phyloP scores from a whole-genome alignment of 2,888 invertebrate species.

The Drepanosiphum platanoidis region DNA sequence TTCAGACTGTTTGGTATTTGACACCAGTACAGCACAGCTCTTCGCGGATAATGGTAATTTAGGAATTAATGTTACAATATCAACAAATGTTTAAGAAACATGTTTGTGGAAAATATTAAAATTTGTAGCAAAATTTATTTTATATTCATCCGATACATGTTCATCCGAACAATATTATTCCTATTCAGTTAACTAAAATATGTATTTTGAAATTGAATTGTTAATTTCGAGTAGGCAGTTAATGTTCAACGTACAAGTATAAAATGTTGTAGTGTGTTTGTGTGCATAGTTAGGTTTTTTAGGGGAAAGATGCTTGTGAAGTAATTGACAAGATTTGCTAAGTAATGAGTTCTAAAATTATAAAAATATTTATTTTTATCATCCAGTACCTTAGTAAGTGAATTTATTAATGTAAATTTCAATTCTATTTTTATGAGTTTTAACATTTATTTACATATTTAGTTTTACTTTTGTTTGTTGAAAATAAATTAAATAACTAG shows the following conservation, averaged over 20 bases:
- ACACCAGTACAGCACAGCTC: constrained; percentile 95
- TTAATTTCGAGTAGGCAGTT: not conserved
- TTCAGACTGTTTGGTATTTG: constrained; percentile 98
- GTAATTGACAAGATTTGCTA: not conserved
- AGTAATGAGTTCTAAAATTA: not conserved
- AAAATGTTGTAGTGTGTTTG: not conserved
- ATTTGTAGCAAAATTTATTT: not conserved
- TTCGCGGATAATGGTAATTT: constrained; percentile 99
- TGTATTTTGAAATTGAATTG: not conserved
- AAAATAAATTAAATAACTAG: not conserved
- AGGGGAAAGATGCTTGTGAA: not conserved
- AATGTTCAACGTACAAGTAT: not conserved
- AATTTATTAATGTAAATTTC: not conserved
- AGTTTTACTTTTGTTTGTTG: constrained; percentile 16
- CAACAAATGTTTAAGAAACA: constrained; percentile 69
- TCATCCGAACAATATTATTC: constrained; percentile 35
- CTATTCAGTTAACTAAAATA: constrained; percentile 10
- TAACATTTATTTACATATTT: not conserved
- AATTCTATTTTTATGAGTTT: constrained; percentile 22
- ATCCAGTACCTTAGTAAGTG: not conserved
- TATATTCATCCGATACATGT: not conserved
- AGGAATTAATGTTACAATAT: constrained; percentile 99
- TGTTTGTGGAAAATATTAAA: not conserved
- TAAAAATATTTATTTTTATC: constrained; percentile 34
- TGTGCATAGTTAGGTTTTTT: not conserved